Percentiles rank a stretch among this genome's conserved stretches.
These are phyloP conservation scores for Sitta carolinensis DNA, from an alignment of 2,797 vertebrate species.

Conservation along the genomic window DNA sequence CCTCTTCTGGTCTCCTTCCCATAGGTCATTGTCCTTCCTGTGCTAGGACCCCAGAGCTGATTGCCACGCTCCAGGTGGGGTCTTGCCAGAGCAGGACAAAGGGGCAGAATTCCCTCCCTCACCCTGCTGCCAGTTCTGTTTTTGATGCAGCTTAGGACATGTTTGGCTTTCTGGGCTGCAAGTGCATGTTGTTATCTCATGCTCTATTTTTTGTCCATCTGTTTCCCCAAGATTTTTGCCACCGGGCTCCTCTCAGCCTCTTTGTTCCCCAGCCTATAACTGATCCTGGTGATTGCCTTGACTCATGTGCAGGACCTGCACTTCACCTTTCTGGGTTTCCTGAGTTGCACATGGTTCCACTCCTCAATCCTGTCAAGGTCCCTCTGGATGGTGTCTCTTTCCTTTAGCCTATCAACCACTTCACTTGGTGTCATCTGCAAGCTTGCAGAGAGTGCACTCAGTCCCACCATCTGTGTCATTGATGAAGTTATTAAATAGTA, in stretches of 20 bases:
- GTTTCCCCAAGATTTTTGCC: neutral
- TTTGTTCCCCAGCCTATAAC: neutral
- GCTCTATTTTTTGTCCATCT: neutral
- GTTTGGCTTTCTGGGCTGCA: neutral
- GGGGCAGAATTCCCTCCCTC: neutral
- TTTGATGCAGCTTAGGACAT: neutral
- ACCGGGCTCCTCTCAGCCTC: neutral
- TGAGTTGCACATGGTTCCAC: neutral
- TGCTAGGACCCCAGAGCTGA: neutral
- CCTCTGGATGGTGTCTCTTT: neutral
- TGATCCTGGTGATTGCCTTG: neutral
- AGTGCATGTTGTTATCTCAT: neutral
- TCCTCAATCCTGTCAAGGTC: neutral
- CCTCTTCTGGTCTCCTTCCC: neutral
- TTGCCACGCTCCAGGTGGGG: neutral
- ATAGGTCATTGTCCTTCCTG: neutral
- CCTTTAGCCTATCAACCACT: neutral
- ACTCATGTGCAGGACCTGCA: neutral
- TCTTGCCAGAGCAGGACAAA: neutral
- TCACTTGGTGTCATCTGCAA: neutral
- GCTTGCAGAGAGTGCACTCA: neutral
- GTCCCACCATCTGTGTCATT: neutral
- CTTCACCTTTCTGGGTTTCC: neutral
- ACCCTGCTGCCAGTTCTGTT: accelerated
- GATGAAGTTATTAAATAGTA: neutral